phyloP scores from a whole-genome alignment of 37 sponge, comb jelly and placozoan genomes.

The Chondrosia reniformis region DNA sequence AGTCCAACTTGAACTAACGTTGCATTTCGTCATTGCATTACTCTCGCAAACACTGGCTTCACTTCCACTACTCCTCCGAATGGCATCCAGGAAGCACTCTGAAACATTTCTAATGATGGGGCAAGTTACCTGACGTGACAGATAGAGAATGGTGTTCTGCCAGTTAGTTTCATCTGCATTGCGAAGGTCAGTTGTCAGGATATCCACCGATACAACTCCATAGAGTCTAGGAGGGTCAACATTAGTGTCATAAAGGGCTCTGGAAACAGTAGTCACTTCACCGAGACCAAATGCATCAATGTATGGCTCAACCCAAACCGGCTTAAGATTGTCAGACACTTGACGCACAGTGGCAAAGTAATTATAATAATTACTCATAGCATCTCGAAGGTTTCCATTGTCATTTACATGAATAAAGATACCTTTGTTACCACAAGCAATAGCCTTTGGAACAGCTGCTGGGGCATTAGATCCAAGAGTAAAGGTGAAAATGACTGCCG shows the following conservation, averaged over 20 bases:
- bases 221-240: background rate
- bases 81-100: background rate
- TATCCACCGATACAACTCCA: background rate
- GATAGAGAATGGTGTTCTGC: background rate
- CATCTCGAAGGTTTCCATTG: background rate
- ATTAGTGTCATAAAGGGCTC: background rate
- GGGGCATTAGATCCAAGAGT: background rate
- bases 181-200: background rate
- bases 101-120: background rate
- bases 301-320: slow-evolving; percentile 2
- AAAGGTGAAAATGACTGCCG: background rate
- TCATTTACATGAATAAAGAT: background rate
- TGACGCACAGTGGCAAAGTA: slow-evolving; percentile 11
- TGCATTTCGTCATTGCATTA: too few relatives aligned
- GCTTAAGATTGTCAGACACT: background rate
- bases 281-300: slow-evolving; percentile 20
- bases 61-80: background rate
- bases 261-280: background rate
- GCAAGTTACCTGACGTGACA: background rate
- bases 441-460: background rate
- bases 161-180: background rate
- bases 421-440: background rate
- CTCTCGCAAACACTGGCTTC: too few relatives aligned
- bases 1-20: too few relatives aligned
- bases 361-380: slow-evolving; percentile 18